These are phyloP conservation scores for Pseudomyrmex concolor DNA, from an alignment of 1,140 invertebrate species.

Conservation along the genomic window DNA sequence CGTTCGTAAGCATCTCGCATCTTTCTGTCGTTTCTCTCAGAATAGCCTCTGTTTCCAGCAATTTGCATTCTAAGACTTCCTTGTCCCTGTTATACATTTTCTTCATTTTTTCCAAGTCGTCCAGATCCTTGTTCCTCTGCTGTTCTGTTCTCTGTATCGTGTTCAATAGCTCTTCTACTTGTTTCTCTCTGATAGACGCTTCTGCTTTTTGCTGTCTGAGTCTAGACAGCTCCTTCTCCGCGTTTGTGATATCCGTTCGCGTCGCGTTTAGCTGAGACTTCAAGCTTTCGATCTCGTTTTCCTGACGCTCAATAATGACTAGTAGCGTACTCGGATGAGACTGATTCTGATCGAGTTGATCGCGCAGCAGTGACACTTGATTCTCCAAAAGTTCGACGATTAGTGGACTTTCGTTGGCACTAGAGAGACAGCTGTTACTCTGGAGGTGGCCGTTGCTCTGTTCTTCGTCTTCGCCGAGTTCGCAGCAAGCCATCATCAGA, in stretches of 20 bases:
- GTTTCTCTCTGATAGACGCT: conserved; percentile 88
- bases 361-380: conserved; percentile 85
- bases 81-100: conserved; percentile 88
- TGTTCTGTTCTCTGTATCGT: conserved; percentile 90
- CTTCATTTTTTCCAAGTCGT: conserved; percentile 88
- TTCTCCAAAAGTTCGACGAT: conserved; percentile 86
- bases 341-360: conserved; percentile 84
- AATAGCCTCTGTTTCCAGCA: conserved; percentile 87
- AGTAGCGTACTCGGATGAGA: conserved; percentile 80
- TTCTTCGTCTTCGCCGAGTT: conserved; percentile 84
- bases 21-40: conserved; percentile 87
- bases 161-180: conserved; percentile 89
- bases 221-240: conserved; percentile 89
- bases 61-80: conserved; percentile 87
- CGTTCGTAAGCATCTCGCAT: conserved; percentile 87
- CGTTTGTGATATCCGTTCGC: conserved; percentile 80
- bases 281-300: conserved; percentile 89
- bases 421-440: conserved; percentile 73
- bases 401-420: conserved; percentile 78
- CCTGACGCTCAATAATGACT: conserved; percentile 88
- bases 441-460: conserved; percentile 77
- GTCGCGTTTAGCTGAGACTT: conserved; percentile 85
- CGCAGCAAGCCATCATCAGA: conserved; percentile 84
- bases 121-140: conserved; percentile 89
- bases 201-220: conserved; percentile 89